Percentiles rank a stretch among this genome's conserved stretches.
Evolutionary conservation across 2,797 vertebrate species (phyloP).

Genomic region (Crenuchus spilurus): DNA sequence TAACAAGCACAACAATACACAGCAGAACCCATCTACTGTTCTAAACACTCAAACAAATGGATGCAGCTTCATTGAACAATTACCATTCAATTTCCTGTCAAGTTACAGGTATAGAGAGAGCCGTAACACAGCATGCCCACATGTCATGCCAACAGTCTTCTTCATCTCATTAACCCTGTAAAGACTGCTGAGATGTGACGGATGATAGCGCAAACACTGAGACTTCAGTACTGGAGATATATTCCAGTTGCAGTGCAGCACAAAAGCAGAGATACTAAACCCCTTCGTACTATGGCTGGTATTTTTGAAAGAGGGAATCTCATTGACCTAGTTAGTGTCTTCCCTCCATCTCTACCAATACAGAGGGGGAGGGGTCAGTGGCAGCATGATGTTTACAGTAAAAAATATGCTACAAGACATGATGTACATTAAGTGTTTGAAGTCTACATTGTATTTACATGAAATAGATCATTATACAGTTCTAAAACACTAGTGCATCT

Average conservation of each 20-base stretch:
- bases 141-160: neutral
- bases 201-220: neutral
- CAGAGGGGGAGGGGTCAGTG: slow-evolving; percentile 53
- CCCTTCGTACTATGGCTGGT: slow-evolving; percentile 26
- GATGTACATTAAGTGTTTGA: no score
- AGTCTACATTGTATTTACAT: no score
- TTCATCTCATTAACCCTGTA: neutral
- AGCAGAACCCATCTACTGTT: no score
- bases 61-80: no score
- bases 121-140: neutral
- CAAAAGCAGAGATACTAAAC: slow-evolving; percentile 7
- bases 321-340: slow-evolving; percentile 80
- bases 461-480: no score
- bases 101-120: no score
- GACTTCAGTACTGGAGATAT: neutral
- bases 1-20: no score
- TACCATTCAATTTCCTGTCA: no score
- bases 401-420: slow-evolving; percentile 70
- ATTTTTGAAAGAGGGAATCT: slow-evolving; percentile 68
- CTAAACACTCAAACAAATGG: no score
- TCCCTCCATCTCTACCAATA: slow-evolving; percentile 61
- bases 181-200: no score
- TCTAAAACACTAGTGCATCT: no score
- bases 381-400: slow-evolving; percentile 21
- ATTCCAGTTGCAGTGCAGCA: neutral